Evolutionary conservation across 2,797 vertebrate genomes (phyloP).

Genomic region (Anolis apletophallus): DNA sequence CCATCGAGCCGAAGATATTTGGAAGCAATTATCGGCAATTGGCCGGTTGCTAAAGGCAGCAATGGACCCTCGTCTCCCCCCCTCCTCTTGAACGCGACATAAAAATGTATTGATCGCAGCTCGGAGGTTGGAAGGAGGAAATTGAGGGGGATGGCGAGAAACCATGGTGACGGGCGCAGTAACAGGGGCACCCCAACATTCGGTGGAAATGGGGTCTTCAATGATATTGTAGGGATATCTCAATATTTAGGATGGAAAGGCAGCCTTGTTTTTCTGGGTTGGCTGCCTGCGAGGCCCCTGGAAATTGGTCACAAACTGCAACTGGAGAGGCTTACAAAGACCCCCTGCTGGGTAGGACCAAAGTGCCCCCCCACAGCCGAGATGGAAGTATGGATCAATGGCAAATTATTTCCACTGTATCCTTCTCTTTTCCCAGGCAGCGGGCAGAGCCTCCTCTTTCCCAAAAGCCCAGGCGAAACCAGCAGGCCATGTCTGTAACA

Average conservation of each 20-base stretch:
- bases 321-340: too few relatives aligned
- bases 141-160: neutral
- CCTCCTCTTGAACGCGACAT: constrained; percentile 20
- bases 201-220: neutral
- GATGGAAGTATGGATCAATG: neutral
- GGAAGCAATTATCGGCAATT: constrained; percentile 37
- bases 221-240: neutral
- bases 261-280: too few relatives aligned
- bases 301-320: too few relatives aligned
- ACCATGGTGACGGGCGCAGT: neutral
- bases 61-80: neutral
- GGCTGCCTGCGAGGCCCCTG: too few relatives aligned
- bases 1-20: constrained; percentile 14
- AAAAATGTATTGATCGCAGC: constrained; percentile 32
- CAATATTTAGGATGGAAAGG: neutral
- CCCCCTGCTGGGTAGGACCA: neutral
- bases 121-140: neutral
- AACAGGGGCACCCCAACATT: neutral
- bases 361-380: neutral
- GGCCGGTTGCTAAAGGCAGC: constrained; percentile 14
- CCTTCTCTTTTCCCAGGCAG: neutral
- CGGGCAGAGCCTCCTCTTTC: neutral
- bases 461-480: neutral
- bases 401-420: neutral
- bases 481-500: too few relatives aligned